Evolutionary conservation across 1,140 invertebrate species (phyloP), one percentile per base, ranked within the genome.

Genomic region (Apocrypta bakeri): DNA sequence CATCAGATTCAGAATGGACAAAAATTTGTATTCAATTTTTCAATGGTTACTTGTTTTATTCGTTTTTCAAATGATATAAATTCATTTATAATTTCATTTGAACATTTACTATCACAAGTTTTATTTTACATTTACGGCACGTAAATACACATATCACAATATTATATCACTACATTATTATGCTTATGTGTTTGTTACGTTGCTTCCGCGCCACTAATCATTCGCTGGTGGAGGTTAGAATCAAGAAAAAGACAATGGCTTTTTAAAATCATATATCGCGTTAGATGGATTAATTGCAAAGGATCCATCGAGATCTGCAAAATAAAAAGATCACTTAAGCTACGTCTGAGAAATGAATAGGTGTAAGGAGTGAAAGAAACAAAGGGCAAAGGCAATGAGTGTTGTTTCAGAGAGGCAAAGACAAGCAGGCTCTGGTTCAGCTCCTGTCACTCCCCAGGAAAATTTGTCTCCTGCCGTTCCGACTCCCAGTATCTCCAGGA

Each of bases 401-500:
- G 89, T 90, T 91, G 90, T 92, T 92, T 91, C 90, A 92, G 91
- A 91, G 89, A 91, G 91, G 88, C 90, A 91, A 90, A 92, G 86
- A 88, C 90, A 91, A 80, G 92, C 91, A 89, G 90, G 90, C 89
- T 91, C 91, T 88, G 92, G 88, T 91, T 92, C 91, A 84, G 90
- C 91, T 87, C 91, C 90, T 85, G 91, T 90, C 86, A 92, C 90
- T 87, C 91, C 91, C 88, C 90, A 92, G 87, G 90, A 89, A 89
- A 91, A 90, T 86, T 89, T 90, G 88, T 88, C 91, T 91, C 88
- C 90, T 89, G 90, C 88, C 85, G 89, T 91, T 90, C 91, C 89
- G 89, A 90, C 89, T 89, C 90, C 91, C 89, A 91, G 88, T 88
- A 94, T 95, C 92, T 94, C 94, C 82, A 93, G 95, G 89, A 95